Evolutionary conservation across 2,113 vertebrate genomes (phyloP).

Genomic region (Ceyx melanurus): DNA sequence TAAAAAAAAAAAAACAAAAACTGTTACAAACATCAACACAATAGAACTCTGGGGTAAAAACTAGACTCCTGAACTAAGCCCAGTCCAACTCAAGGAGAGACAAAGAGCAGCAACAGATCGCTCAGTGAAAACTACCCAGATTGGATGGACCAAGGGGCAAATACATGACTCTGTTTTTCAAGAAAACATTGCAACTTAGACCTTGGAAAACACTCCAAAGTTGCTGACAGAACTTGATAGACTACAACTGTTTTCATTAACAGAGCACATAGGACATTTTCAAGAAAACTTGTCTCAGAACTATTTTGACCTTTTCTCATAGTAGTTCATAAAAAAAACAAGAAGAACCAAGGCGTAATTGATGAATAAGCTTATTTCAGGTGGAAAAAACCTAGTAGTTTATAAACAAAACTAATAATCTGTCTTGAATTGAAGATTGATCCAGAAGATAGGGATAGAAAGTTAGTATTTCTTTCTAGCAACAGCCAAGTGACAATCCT

Average conservation of each 20-base stretch:
- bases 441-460: neutral
- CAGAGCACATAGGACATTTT: neutral
- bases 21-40: neutral
- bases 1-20: neutral
- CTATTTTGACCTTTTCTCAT: neutral
- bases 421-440: neutral
- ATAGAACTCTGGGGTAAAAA: neutral
- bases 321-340: neutral
- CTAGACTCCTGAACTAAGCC: neutral
- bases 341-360: neutral
- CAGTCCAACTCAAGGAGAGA: fast-evolving
- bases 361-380: neutral
- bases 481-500: neutral
- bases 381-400: neutral
- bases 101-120: fast-evolving
- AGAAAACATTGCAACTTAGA: neutral
- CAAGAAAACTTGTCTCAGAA: neutral
- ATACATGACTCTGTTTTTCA: neutral
- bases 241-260: neutral
- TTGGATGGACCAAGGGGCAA: neutral
- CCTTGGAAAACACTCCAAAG: neutral
- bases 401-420: neutral
- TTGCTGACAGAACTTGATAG: neutral
- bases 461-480: neutral
- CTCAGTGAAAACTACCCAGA: neutral